These are phyloP conservation scores for Cossypha caffra DNA, from an alignment of 2,797 vertebrate species.

Conservation along the genomic window DNA sequence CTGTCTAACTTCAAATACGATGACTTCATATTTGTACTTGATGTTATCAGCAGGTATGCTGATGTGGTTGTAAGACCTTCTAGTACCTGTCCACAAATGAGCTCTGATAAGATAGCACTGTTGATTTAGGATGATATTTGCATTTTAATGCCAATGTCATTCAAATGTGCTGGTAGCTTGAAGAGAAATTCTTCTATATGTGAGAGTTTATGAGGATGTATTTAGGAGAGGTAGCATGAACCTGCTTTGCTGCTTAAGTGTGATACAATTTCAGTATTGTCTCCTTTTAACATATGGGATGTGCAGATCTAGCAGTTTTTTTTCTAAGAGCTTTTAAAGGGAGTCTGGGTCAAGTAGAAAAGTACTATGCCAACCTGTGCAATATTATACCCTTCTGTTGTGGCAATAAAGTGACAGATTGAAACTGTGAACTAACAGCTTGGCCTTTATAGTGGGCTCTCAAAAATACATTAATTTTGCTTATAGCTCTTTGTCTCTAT, in stretches of 20 bases:
- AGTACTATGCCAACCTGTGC: background rate
- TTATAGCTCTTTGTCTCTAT: background rate
- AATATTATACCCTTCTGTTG: background rate
- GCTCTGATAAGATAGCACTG: background rate
- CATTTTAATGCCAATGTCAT: background rate
- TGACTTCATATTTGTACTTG: slow-evolving; percentile 98
- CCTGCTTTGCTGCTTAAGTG: background rate
- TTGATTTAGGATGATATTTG: background rate
- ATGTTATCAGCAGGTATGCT: slow-evolving; percentile 94
- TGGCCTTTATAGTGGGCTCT: background rate
- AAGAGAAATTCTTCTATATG: background rate
- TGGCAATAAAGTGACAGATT: background rate
- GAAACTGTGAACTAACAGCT: background rate
- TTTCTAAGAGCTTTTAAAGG: background rate
- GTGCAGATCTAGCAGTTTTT: background rate
- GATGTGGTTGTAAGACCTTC: background rate
- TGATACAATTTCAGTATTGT: background rate
- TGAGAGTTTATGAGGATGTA: background rate
- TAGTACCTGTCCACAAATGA: background rate
- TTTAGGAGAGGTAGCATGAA: background rate
- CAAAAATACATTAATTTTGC: background rate
- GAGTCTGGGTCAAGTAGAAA: background rate
- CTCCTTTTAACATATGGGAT: background rate
- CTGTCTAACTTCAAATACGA: slow-evolving; percentile 99
- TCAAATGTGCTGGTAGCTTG: background rate